Evolutionary conservation across 2,888 invertebrate genomes (phyloP).

Genomic region (Cremastinae sp.): DNA sequence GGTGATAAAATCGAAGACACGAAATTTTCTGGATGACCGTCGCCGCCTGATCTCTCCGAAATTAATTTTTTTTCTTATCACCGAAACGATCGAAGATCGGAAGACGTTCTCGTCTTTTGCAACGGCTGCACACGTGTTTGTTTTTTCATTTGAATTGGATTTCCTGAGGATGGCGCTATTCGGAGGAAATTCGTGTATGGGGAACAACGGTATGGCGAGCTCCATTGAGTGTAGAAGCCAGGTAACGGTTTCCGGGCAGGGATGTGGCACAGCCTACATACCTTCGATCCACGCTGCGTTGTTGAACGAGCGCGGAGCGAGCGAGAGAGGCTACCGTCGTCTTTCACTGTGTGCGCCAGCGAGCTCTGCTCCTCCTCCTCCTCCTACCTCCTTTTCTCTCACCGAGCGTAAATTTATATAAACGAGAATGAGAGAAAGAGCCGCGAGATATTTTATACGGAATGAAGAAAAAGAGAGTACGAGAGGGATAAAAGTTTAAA

Average conservation of each 20-base stretch:
- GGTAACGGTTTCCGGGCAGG: constrained; percentile 79
- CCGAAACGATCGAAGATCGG: no score
- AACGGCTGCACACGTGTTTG: not conserved
- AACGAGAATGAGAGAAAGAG: constrained; percentile 58
- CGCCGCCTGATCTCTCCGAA: no score
- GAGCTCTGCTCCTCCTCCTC: no score
- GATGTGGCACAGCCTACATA: constrained; percentile 80
- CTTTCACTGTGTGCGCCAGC: no score
- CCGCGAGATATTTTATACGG: constrained; percentile 44
- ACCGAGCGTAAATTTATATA: no score
- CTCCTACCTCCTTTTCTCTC: no score
- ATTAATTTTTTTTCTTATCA: no score
- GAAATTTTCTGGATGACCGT: no score
- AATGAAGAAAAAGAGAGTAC: constrained; percentile 27
- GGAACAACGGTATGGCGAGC: constrained; percentile 76
- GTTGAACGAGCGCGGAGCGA: constrained; percentile 56
- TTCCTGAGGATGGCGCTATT: constrained; percentile 20
- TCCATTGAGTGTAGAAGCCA: constrained; percentile 76
- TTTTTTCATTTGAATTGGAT: not conserved
- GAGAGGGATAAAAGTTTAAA: constrained; percentile 9
- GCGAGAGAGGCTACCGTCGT: no score
- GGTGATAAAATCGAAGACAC: no score
- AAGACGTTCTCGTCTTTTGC: no score
- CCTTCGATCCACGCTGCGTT: constrained; percentile 68
- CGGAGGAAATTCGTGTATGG: constrained; percentile 75